Conservation (phyloP, 2,113 vertebrate species). For the Hoplias malabaricus region DNA sequence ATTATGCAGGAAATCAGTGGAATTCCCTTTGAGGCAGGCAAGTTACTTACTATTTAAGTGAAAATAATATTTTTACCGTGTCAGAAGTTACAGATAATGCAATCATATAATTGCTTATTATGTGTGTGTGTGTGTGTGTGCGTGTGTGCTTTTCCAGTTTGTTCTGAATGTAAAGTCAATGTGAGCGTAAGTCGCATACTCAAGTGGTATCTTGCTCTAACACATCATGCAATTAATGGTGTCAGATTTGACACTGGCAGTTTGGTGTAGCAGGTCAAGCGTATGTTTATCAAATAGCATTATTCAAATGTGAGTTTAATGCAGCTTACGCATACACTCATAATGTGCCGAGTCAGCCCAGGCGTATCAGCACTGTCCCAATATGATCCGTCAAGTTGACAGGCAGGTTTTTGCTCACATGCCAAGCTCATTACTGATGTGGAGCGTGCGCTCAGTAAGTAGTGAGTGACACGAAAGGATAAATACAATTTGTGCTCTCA, state of each 20-base stretch:
- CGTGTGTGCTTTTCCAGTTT: not conserved
- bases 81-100: not conserved
- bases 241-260: constrained; percentile 3
- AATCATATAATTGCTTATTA: not conserved
- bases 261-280: not conserved
- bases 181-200: not conserved
- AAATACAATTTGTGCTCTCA: not conserved
- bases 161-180: not conserved
- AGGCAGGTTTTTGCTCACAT: not conserved
- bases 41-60: no score
- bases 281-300: constrained; percentile 13
- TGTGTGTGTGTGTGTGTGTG: not conserved
- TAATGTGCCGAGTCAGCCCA: not conserved
- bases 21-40: no score
- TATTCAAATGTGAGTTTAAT: not conserved
- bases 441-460: not conserved
- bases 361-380: not conserved
- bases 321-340: not conserved
- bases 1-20: no score
- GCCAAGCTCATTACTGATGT: not conserved
- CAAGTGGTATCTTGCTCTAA: not conserved
- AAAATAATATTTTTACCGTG: no score
- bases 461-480: not conserved
- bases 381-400: not conserved
- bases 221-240: not conserved